Evolutionary conservation across 35 echinoderm and acorn worm genomes (phyloP), one percentile per base, ranked within the genome.

Genomic region (Hemicentrotus pulcherrimus): DNA sequence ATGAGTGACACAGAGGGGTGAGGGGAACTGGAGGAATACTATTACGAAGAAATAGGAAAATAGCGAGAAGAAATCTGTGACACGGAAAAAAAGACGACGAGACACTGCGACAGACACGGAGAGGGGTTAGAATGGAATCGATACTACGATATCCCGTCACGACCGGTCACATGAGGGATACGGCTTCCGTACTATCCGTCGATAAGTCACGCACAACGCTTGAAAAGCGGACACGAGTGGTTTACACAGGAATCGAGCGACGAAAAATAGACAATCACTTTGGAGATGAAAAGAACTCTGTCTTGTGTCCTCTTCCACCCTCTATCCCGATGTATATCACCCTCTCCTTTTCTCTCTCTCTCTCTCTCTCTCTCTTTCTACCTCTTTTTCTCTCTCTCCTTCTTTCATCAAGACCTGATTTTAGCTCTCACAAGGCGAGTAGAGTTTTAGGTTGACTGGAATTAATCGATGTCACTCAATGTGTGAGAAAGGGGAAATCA

Each of bases 241-340:
- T 78, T 78, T 78, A 22, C 65, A 28, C 65, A 78, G 65, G 65
- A 78, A 78, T 78, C 28, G 65, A 78, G 65, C 65, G 65, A 78
- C 65, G 65, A 78, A 78, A 78, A 78, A 78, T 78, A 78, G 65
- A n/a, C 65, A 78, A 78, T 78, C 65, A 78, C 65, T 78, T 78
- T 78, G 65, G 22, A 78, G 65, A 78, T 78, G 65, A 78, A 78
- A 22, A 78, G 65, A 78, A 78, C 65, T n/a, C 65, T 78, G 65
- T 28, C 65, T 78, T 78, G 65, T 78, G 65, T 78, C 65, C 65
- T 78, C 22, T 78, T n/a, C 65, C 65, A 78, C 19, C 65, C 65
- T 78, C 65, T 78, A 78, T 78, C 65, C 65, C 65, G 2, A 78
- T 78, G n/a, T n/a, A 1, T 78, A 7, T n/a, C 28, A 10, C 50